Evolutionary conservation across 2,113 vertebrate genomes (phyloP).

Genomic region (Octodon degus): DNA sequence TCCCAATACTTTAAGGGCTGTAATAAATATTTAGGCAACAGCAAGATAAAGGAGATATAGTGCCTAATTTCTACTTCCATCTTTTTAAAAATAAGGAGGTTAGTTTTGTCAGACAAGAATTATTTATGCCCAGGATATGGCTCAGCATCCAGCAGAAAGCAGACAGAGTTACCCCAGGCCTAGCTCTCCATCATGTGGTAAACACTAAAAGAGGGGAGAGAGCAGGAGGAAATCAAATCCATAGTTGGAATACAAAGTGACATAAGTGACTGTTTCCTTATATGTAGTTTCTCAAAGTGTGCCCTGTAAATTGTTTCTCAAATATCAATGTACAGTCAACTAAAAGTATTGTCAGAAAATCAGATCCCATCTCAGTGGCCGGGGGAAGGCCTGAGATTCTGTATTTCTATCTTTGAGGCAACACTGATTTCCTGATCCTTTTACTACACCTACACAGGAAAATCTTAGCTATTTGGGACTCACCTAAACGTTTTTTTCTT

Average conservation of each 20-base stretch:
- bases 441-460: not conserved
- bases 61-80: not conserved
- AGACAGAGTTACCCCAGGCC: not conserved
- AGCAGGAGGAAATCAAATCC: not conserved
- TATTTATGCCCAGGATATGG: not conserved
- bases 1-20: not conserved
- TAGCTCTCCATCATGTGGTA: not conserved
- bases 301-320: not conserved
- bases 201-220: not conserved
- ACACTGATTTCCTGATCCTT: not conserved
- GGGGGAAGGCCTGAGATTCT: not conserved
- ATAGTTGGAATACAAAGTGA: not conserved
- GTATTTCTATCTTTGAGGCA: not conserved
- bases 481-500: not conserved
- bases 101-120: not conserved
- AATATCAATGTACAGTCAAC: not conserved
- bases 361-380: not conserved
- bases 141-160: not conserved
- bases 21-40: not conserved
- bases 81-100: not conserved
- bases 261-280: not conserved
- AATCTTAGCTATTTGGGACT: not conserved
- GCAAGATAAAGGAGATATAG: constrained; percentile 1
- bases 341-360: not conserved
- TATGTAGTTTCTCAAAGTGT: not conserved